Percentiles rank a stretch among this genome's conserved stretches.
Evolutionary conservation across 2,113 vertebrate species (phyloP).

Genomic region (Lagopus leucura): DNA sequence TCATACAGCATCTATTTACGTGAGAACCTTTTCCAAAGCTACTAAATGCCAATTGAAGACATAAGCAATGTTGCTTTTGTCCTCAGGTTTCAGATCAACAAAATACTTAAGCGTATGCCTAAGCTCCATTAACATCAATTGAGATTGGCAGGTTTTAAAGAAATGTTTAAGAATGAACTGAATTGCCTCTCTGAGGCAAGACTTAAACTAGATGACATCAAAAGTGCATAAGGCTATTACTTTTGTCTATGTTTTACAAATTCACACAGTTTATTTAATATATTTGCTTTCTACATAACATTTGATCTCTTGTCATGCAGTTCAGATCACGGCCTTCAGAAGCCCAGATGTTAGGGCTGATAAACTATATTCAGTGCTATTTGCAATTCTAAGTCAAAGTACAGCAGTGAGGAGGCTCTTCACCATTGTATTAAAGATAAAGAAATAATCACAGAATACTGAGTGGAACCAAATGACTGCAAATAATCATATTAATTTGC

Average conservation of each 20-base stretch:
- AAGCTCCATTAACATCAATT: background rate
- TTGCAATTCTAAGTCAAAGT: background rate
- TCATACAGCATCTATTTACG: background rate
- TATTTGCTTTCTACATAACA: background rate
- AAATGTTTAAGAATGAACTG: background rate
- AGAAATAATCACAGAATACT: background rate
- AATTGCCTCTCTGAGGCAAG: background rate
- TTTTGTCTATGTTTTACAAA: background rate
- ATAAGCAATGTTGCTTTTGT: background rate
- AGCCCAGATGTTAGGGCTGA: background rate
- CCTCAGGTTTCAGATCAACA: background rate
- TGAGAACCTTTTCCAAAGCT: background rate
- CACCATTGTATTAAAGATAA: background rate
- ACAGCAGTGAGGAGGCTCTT: background rate
- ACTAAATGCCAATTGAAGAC: background rate
- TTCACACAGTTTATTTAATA: background rate
- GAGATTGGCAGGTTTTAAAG: background rate
- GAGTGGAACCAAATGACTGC: background rate
- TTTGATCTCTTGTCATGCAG: fast-evolving
- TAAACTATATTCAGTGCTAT: background rate
- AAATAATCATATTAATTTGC: background rate
- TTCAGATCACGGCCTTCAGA: background rate
- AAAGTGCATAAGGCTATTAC: background rate
- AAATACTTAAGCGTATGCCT: background rate
- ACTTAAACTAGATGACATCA: background rate